phyloP scores from a whole-genome alignment of 2,888 invertebrate genomes.

The Gari tellinella region DNA sequence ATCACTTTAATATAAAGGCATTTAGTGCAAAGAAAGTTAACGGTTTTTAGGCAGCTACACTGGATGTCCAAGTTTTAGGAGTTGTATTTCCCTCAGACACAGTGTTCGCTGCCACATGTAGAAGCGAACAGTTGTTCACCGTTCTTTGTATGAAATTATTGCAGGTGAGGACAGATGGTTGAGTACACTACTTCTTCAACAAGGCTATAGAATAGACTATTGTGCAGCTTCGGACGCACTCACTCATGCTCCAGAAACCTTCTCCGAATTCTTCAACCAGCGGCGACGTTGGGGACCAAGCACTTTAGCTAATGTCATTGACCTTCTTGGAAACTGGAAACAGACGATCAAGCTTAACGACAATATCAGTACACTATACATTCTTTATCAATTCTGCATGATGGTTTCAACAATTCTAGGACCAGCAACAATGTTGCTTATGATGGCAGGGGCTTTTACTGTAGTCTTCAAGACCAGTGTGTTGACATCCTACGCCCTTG shows the following conservation, averaged over 20 bases:
- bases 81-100: too few relatives aligned
- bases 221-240: slow-evolving; percentile 99
- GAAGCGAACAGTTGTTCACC: too few relatives aligned
- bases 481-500: slow-evolving; percentile 97
- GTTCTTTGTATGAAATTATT: too few relatives aligned
- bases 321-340: slow-evolving; percentile 87
- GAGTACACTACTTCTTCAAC: slow-evolving; percentile 97
- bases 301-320: slow-evolving; percentile 99
- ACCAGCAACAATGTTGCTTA: slow-evolving; percentile 85
- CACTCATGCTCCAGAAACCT: slow-evolving; percentile 96
- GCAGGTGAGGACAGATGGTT: slow-evolving; percentile 98
- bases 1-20: too few relatives aligned
- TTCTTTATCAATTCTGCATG: slow-evolving; percentile 76
- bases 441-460: slow-evolving; percentile 99
- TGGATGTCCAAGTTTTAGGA: too few relatives aligned
- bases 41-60: too few relatives aligned
- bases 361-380: slow-evolving; percentile 77
- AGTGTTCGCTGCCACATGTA: too few relatives aligned
- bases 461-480: slow-evolving; percentile 98
- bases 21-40: too few relatives aligned
- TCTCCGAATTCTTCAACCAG: slow-evolving; percentile 94
- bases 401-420: slow-evolving; percentile 75
- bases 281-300: slow-evolving; percentile 99
- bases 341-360: slow-evolving; percentile 76
- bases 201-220: slow-evolving; percentile 99